Evolutionary conservation across 2,797 vertebrate genomes (phyloP).

Genomic region (Okamejei kenojei): DNA sequence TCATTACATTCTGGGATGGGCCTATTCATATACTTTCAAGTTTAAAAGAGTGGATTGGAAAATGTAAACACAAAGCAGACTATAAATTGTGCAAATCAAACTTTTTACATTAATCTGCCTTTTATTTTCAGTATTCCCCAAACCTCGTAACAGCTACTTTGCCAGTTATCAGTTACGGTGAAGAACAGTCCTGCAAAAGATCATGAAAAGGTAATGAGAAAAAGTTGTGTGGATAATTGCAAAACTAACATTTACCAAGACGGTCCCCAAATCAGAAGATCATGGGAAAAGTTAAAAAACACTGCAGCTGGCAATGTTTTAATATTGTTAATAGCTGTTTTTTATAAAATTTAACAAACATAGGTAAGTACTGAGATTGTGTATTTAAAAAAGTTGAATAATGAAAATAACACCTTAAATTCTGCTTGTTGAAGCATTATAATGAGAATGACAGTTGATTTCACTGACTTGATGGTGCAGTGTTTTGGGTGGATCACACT

Average conservation of each 20-base stretch:
- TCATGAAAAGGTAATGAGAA: conserved; percentile 54
- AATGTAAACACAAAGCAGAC: neutral
- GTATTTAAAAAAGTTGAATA: neutral
- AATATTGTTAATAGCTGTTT: neutral
- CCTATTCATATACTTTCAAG: neutral
- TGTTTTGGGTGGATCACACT: neutral
- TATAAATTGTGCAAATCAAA: neutral
- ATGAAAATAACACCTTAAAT: neutral
- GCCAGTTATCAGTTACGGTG: conserved; percentile 57
- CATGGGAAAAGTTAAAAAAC: neutral
- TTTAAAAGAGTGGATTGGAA: neutral
- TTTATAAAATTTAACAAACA: neutral
- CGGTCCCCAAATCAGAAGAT: neutral
- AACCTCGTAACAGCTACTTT: conserved; percentile 53
- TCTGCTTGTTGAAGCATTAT: neutral
- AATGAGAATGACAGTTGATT: neutral
- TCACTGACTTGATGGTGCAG: neutral
- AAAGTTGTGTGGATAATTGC: neutral
- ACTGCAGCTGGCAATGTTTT: neutral
- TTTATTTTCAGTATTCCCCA: conserved; percentile 53
- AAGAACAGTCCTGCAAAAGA: conserved; percentile 57
- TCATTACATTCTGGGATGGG: too few relatives aligned
- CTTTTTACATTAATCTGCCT: neutral
- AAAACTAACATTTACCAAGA: neutral
- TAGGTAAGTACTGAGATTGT: neutral